These are phyloP conservation scores for Cactoblastis cactorum DNA, from an alignment of 2,888 invertebrate genomes.

Conservation along the genomic window DNA sequence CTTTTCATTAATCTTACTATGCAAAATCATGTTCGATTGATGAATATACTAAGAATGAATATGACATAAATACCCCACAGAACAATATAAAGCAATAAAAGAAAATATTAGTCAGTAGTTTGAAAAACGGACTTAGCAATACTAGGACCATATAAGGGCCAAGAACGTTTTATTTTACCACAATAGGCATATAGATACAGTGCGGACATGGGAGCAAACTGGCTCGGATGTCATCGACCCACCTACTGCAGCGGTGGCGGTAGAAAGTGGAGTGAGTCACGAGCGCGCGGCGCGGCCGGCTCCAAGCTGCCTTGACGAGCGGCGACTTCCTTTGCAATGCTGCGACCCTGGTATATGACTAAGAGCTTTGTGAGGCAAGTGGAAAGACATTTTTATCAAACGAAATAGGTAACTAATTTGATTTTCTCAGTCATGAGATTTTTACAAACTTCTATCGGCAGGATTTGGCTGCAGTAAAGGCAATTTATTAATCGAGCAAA, in stretches of 20 bases:
- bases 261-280: slow-evolving; percentile 47
- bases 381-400: too few relatives aligned
- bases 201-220: slow-evolving; percentile 38
- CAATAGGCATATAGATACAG: slow-evolving; percentile 20
- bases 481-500: too few relatives aligned
- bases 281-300: slow-evolving; percentile 22
- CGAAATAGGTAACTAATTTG: too few relatives aligned
- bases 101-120: too few relatives aligned
- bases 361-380: background rate
- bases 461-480: too few relatives aligned
- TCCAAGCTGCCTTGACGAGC: slow-evolving; percentile 43
- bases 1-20: too few relatives aligned
- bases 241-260: slow-evolving; percentile 24
- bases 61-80: too few relatives aligned
- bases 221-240: slow-evolving; percentile 47
- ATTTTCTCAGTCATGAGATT: too few relatives aligned
- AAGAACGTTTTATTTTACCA: background rate
- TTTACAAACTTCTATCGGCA: too few relatives aligned
- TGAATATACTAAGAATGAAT: too few relatives aligned
- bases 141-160: background rate
- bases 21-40: too few relatives aligned
- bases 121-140: background rate
- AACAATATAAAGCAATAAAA: too few relatives aligned
- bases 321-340: slow-evolving; percentile 5
- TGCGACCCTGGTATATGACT: slow-evolving; percentile 3